Conservation (phyloP, 37 sponge, comb jelly and placozoan species). For the Lycopodina hypogea region DNA sequence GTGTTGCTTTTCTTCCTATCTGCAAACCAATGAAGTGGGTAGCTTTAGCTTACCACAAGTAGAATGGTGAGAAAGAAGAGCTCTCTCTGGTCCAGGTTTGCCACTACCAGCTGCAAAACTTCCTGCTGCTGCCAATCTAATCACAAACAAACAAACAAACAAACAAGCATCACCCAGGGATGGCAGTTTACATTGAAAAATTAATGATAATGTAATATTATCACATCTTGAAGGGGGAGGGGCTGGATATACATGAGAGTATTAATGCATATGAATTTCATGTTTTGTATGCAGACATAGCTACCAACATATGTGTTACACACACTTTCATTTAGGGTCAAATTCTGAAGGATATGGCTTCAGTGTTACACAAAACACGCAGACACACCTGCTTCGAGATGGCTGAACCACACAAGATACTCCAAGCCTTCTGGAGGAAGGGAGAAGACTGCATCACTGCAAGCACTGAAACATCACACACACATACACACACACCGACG, state of each 20-base stretch:
- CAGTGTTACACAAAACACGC: too few species aligned
- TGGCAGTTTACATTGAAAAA: not conserved
- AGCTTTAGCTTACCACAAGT: conserved; percentile 55
- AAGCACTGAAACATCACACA: not conserved
- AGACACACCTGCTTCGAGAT: conserved; percentile 46
- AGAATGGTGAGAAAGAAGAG: conserved; percentile 47
- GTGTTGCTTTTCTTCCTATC: too few species aligned
- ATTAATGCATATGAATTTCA: not conserved
- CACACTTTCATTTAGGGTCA: too few species aligned
- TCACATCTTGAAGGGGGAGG: not conserved
- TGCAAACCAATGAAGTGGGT: too few species aligned
- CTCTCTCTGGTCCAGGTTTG: conserved; percentile 40
- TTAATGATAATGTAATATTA: not conserved
- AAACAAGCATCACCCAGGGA: not conserved
- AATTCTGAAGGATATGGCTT: too few species aligned
- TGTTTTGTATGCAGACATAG: too few species aligned
- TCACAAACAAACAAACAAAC: too few species aligned
- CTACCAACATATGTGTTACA: too few species aligned
- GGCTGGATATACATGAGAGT: too few species aligned
- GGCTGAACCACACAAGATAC: conserved; percentile 58
- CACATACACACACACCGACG: too few species aligned
- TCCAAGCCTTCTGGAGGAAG: conserved; percentile 26
- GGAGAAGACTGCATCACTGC: not conserved
- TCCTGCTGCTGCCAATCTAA: conserved; percentile 79
- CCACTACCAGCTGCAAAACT: conserved; percentile 53